These are phyloP conservation scores for Fregata magnificens DNA, from an alignment of 2,113 vertebrate species.

Conservation along the genomic window DNA sequence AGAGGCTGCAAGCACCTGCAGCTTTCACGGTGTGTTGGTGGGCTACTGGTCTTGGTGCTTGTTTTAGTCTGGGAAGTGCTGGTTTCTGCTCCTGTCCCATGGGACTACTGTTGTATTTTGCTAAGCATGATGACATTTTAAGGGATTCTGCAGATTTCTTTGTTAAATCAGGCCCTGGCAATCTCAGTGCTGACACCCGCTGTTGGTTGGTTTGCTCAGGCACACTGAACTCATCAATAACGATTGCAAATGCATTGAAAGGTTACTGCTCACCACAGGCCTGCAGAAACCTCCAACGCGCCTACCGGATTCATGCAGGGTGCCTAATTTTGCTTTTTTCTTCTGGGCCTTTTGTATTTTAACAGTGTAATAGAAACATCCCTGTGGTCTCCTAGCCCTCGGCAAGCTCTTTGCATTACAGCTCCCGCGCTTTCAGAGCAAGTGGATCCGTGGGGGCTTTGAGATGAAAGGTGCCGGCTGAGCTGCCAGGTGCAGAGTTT, in stretches of 20 bases:
- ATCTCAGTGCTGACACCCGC: not conserved
- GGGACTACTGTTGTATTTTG: not conserved
- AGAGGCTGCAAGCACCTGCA: not conserved
- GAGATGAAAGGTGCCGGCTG: not conserved
- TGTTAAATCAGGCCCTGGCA: not conserved
- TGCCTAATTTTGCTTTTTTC: not conserved
- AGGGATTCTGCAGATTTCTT: not conserved
- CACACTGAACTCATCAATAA: not conserved
- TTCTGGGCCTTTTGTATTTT: not conserved
- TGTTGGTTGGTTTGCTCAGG: not conserved
- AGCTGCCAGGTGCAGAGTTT: not conserved
- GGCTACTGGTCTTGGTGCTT: not conserved
- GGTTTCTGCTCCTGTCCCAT: not conserved
- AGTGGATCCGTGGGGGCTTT: not conserved
- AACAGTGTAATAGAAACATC: not conserved
- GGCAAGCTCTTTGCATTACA: not conserved
- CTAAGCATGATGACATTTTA: not conserved
- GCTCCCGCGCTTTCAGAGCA: not conserved
- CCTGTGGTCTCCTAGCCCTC: not conserved
- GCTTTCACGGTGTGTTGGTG: not conserved
- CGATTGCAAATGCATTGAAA: fast-evolving
- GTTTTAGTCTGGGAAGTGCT: not conserved
- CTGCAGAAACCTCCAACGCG: fast-evolving
- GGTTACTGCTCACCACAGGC: not conserved
- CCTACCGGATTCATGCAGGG: fast-evolving